Percentiles rank a stretch among this genome's conserved stretches.
phyloP scores from a whole-genome alignment of 2,113 vertebrate species.

The Chrysemys picta region DNA sequence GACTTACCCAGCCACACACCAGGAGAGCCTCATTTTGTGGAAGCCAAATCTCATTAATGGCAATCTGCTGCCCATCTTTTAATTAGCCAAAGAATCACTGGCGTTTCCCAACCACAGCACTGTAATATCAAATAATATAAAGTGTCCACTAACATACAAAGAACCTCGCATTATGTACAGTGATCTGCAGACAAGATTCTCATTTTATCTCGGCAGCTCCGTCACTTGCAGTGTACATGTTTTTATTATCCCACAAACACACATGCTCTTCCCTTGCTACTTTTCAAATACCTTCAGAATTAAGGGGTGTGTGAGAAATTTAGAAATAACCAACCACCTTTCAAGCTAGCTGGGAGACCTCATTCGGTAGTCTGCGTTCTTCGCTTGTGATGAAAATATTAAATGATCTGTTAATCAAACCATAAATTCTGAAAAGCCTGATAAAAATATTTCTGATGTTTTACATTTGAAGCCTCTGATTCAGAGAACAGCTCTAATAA shows the following conservation, averaged over 20 bases:
- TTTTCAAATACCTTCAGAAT: neutral
- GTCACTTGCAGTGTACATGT: neutral
- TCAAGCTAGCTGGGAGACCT: neutral
- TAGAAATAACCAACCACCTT: neutral
- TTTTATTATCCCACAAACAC: neutral
- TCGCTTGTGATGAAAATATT: neutral
- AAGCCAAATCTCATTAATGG: slow-evolving; percentile 73
- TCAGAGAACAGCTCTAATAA: neutral
- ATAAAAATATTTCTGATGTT: neutral
- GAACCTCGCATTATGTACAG: neutral
- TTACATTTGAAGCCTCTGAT: neutral
- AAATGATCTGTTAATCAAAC: neutral
- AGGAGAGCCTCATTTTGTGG: slow-evolving; percentile 70
- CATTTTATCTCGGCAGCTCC: slow-evolving; percentile 7
- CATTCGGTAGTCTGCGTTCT: neutral
- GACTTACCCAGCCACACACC: slow-evolving; percentile 85
- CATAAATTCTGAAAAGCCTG: neutral
- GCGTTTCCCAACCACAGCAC: slow-evolving; percentile 53
- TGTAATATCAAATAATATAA: slow-evolving; percentile 36
- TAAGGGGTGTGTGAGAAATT: neutral
- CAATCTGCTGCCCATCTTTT: slow-evolving; percentile 75
- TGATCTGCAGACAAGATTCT: slow-evolving; percentile 3
- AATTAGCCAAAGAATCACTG: slow-evolving; percentile 63
- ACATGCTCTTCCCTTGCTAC: neutral
- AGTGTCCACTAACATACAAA: slow-evolving; percentile 9